Conservation (phyloP, 2,888 invertebrate species). For the Leuctra nigra region DNA sequence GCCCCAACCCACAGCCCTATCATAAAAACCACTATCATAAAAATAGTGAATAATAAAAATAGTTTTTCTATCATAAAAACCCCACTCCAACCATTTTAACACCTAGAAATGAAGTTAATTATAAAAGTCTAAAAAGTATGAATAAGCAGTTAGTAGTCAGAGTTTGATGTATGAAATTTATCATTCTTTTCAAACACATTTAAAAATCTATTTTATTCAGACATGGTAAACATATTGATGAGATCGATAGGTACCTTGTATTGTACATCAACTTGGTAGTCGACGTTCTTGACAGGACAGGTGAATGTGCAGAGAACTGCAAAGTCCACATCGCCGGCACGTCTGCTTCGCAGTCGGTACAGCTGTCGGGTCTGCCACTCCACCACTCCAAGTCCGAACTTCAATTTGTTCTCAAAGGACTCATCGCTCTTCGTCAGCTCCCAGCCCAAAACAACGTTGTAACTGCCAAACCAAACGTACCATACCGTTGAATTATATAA, state of each 20-base stretch:
- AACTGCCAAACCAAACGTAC: too few species aligned
- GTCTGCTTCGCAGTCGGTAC: conserved; percentile 30
- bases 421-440: conserved; percentile 32
- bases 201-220: too few species aligned
- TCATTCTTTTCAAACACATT: too few species aligned
- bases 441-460: conserved; percentile 32
- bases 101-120: neutral
- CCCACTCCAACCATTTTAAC: too few species aligned
- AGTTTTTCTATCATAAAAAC: too few species aligned
- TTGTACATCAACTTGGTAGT: conserved; percentile 30
- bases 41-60: too few species aligned
- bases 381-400: conserved; percentile 31
- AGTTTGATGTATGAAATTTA: too few species aligned
- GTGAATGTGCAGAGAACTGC: conserved; percentile 29
- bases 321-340: conserved; percentile 30
- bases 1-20: too few species aligned
- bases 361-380: conserved; percentile 34
- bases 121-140: neutral
- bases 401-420: conserved; percentile 33
- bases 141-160: neutral
- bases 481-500: too few species aligned
- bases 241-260: conserved; percentile 27
- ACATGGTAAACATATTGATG: too few species aligned
- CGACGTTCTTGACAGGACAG: conserved; percentile 31
- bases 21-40: too few species aligned